Base-by-base conservation (phyloP, 2,113 vertebrate genomes). In the Otis tarda region DNA sequence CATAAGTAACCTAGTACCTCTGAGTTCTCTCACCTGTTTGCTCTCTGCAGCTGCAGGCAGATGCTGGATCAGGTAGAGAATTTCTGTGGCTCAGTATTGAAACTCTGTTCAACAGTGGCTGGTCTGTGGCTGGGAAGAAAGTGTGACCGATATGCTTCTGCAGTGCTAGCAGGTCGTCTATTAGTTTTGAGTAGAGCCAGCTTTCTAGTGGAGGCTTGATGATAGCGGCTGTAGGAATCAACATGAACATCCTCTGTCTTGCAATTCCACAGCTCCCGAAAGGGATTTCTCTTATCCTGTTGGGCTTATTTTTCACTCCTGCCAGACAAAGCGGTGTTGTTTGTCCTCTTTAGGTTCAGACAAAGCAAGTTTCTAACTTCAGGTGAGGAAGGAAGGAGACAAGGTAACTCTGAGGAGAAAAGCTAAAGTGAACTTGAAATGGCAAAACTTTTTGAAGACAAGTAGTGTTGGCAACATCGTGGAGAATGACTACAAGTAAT, bases 391-490 rank as follows among this genome's bases (percentile, higher is more conserved):
- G 52, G 77, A 69, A 41, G 30, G 20, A 63, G 24, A 47, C 5
- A 21, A 31, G 71, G 0, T 9, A 10, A 77, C 12, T 70, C 19
- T 24, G 27, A 17, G 28, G n/a, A 50, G 52, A n/a, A 41, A 65
- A 86, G 14, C 37, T 18, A 0, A 61, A 59, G 37, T 9, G 31
- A 88, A 8, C 35, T 67, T 83, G 12, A 47, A 59, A 37, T 30
- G 27, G 15, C 10, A 63, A 61, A 85, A 17, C 4, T 39, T 71
- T 74, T 28, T 30, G 7, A 14, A 60, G 49, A 39, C 30, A 43
- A 79, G 25, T 6, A 0, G 7, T 15, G 8, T 21, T 82, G 67
- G 8, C 1, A 2, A 3, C 0, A 1, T 6, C 6, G 3, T 1
- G 3, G 61, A 22, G 23, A 55, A 20, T 27, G 37, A 31, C 4